Evolutionary conservation across 1,140 invertebrate genomes (phyloP), one percentile per base, ranked within the genome.

Genomic region (Arion vulgaris): DNA sequence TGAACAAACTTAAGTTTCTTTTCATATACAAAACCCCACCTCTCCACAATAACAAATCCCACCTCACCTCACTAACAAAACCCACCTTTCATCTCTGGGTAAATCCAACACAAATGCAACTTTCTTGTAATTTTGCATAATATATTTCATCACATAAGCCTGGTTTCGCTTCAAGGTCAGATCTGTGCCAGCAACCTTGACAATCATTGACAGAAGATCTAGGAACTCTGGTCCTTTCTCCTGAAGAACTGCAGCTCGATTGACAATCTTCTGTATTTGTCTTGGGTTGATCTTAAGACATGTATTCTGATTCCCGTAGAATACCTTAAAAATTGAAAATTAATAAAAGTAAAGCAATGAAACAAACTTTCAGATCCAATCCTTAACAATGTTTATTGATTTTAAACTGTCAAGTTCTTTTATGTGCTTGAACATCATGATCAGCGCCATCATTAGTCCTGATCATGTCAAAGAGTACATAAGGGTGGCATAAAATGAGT

Each of bases 61-160:
- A n/a, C n/a, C n/a, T n/a, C n/a, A n/a, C n/a, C n/a, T n/a, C n/a
- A n/a, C 5, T 57, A 57, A 23, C 2, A 57, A 57, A 11, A 7
- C 62, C 36, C 26, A 91, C 91, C 90, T 90, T 28, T 90, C 89
- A 36, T 91, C 91, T 38, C 87, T 69, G 5, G 87, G 28, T 62
- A 89, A 83, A 74, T 92, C 91, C 7, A 92, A 85, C 0, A 92
- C 87, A 81, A 89, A 91, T 23, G 91, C 91, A 15, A 92, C 87
- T 74, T 92, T 90, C 75, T 90, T 90, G 85, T 90, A 91, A 82
- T 92, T 91, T 86, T 92, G 91, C 92, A 93, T 93, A 68, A 93
- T 89, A 78, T 92, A 93, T 77, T 93, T 93, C 91, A 93, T 93
- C n/a, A 92, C 92, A 66, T 89, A 91, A 41, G 89, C 89, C 81